Evolutionary conservation across 2,797 vertebrate genomes (phyloP).

Genomic region (Parauchenoglanis ngamensis): DNA sequence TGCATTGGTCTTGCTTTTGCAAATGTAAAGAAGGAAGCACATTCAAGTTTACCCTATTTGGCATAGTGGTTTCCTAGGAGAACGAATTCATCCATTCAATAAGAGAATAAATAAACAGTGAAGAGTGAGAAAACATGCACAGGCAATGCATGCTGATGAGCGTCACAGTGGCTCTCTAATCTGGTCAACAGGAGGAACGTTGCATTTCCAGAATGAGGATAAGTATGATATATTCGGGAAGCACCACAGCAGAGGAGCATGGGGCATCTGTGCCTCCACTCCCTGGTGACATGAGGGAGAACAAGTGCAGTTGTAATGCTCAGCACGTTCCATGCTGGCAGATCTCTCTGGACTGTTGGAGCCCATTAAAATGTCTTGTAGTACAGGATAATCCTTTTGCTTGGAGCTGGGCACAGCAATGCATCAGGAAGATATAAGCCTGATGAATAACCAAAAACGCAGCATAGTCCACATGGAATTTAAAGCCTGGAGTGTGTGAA

Average conservation of each 20-base stretch:
- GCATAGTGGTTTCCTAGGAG: constrained; percentile 47
- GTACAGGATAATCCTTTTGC: constrained; percentile 59
- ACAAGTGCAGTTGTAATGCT: constrained; percentile 53
- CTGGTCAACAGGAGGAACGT: constrained; percentile 47
- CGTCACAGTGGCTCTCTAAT: constrained; percentile 44
- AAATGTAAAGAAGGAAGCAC: constrained; percentile 18
- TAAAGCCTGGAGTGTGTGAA: constrained; percentile 41
- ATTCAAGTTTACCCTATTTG: constrained; percentile 43
- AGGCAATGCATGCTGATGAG: constrained; percentile 56
- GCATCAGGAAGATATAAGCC: constrained; percentile 54
- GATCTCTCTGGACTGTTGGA: constrained; percentile 57
- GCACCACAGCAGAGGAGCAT: constrained; percentile 44
- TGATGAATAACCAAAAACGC: constrained; percentile 49
- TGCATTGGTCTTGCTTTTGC: not conserved
- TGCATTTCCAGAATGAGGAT: constrained; percentile 49
- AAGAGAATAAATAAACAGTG: constrained; percentile 39
- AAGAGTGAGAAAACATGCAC: constrained; percentile 37
- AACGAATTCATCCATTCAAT: constrained; percentile 40
- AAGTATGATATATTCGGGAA: constrained; percentile 47
- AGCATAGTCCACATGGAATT: constrained; percentile 26
- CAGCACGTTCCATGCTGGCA: constrained; percentile 54
- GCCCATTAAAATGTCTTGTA: constrained; percentile 61
- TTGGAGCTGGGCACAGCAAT: constrained; percentile 47
- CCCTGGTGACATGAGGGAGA: constrained; percentile 46
- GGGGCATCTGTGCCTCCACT: constrained; percentile 45